A percentile compares a stretch with the other conserved stretches of the same genome.
Evolutionary conservation across 2,113 vertebrate genomes (phyloP).

Genomic region (Nothoprocta pentlandii): DNA sequence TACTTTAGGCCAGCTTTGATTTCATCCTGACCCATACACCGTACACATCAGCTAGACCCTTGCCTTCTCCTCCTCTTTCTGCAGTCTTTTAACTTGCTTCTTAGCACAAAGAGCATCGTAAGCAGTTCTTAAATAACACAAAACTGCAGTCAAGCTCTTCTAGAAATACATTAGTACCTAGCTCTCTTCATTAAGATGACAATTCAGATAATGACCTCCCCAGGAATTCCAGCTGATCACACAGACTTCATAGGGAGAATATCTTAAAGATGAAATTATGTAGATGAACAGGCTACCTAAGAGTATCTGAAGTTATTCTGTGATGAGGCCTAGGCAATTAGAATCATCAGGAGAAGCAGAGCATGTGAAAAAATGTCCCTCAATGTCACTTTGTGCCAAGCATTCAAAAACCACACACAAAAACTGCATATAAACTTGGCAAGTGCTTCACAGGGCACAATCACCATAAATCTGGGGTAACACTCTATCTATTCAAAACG

Average conservation of each 20-base stretch:
- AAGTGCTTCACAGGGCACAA: conserved; percentile 49
- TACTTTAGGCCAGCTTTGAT: background rate
- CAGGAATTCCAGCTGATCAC: background rate
- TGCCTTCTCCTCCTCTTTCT: background rate
- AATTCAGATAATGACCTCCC: background rate
- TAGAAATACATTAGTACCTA: background rate
- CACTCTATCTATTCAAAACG: conserved; percentile 34
- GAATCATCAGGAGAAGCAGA: conserved; percentile 25
- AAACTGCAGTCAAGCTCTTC: background rate
- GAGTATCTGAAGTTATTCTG: conserved; percentile 32
- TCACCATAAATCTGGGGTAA: conserved; percentile 47
- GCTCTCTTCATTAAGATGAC: background rate
- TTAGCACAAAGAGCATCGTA: background rate
- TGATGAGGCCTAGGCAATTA: conserved; percentile 9
- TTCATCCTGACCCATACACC: background rate
- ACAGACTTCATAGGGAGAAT: background rate
- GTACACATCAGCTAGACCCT: background rate
- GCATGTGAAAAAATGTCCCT: background rate
- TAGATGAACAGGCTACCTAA: conserved; percentile 45
- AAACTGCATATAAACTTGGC: conserved; percentile 40
- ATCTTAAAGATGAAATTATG: conserved; percentile 28
- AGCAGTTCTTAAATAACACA: conserved; percentile 14
- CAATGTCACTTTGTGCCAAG: conserved; percentile 12
- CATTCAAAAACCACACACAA: conserved; percentile 56
- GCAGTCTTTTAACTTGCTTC: background rate